A percentile compares a stretch with the other conserved stretches of the same genome.
These are phyloP conservation scores for Oenanthe oenanthe DNA, from an alignment of 2,113 vertebrate genomes.

Conservation along the genomic window DNA sequence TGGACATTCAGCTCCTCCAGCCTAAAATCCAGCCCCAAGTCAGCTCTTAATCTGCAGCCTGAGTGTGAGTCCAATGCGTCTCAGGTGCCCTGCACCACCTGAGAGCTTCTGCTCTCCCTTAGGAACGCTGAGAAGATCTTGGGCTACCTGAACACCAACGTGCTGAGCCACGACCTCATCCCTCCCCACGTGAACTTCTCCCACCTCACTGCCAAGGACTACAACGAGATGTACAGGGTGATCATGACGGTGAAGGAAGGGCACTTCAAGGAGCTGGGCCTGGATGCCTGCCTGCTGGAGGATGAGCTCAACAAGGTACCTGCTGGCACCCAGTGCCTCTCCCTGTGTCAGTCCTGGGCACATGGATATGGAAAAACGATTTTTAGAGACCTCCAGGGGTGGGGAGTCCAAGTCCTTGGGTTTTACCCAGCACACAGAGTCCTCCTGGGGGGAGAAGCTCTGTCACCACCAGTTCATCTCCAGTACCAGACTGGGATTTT, in stretches of 20 bases:
- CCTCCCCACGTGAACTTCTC: conserved; percentile 97
- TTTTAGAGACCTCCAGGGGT: background rate
- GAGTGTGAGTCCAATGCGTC: rapidly evolving
- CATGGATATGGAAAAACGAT: rapidly evolving
- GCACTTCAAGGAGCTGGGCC: conserved; percentile 85
- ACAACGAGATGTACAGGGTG: conserved; percentile 92
- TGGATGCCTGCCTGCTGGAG: conserved; percentile 90
- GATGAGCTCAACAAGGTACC: conserved; percentile 94
- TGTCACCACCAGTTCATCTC: background rate
- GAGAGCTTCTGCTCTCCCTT: background rate
- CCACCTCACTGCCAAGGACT: conserved; percentile 90
- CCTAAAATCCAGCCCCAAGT: background rate
- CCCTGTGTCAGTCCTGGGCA: background rate
- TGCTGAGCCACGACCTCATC: conserved; percentile 92
- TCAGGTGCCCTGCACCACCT: background rate
- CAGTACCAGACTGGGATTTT: background rate
- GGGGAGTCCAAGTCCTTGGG: background rate
- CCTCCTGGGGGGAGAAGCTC: background rate
- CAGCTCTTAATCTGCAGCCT: background rate
- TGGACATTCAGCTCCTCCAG: background rate
- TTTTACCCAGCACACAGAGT: background rate
- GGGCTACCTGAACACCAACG: conserved; percentile 86
- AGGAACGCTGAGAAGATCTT: conserved; percentile 97
- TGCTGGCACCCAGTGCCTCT: background rate
- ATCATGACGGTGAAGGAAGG: conserved; percentile 93